These are phyloP conservation scores for Andrena minutula DNA, from an alignment of 2,888 invertebrate genomes.

Conservation along the genomic window DNA sequence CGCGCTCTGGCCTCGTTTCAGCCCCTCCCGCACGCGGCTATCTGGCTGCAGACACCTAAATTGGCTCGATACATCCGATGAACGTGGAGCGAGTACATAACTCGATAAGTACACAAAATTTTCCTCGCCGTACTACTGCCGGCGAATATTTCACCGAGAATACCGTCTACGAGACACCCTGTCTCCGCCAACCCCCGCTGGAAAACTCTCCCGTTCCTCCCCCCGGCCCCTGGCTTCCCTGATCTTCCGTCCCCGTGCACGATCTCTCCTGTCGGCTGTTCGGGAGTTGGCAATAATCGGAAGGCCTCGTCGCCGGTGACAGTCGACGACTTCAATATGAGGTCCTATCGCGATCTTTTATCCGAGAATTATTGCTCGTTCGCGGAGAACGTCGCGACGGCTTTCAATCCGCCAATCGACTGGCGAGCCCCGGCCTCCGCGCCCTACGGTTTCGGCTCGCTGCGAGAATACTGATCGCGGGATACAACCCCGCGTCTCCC, in stretches of 20 bases:
- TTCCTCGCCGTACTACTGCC: conserved; percentile 64
- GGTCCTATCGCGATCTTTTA: conserved; percentile 4
- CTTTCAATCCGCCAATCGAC: background rate
- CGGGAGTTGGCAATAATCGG: background rate
- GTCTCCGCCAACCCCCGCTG: background rate
- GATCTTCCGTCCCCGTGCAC: background rate
- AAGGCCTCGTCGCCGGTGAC: background rate
- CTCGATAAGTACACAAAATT: conserved; percentile 74
- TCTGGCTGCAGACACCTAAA: conserved; percentile 72
- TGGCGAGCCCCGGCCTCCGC: background rate
- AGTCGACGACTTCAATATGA: conserved; percentile 2
- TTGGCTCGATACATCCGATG: conserved; percentile 73
- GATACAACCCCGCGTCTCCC: background rate
- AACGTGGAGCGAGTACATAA: conserved; percentile 75
- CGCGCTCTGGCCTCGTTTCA: conserved; percentile 50
- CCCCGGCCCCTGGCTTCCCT: too few relatives aligned
- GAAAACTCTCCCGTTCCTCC: background rate
- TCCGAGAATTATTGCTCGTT: conserved; percentile 24
- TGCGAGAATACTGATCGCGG: background rate
- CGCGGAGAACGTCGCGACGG: conserved; percentile 7
- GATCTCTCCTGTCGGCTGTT: background rate
- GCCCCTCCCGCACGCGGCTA: conserved; percentile 58
- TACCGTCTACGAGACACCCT: conserved; percentile 41
- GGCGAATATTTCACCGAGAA: conserved; percentile 66
- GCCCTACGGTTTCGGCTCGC: background rate